Percentiles rank a stretch among this genome's conserved stretches.
Conservation (phyloP, 1,140 invertebrate species). For the Oryzaephilus surinamensis region DNA sequence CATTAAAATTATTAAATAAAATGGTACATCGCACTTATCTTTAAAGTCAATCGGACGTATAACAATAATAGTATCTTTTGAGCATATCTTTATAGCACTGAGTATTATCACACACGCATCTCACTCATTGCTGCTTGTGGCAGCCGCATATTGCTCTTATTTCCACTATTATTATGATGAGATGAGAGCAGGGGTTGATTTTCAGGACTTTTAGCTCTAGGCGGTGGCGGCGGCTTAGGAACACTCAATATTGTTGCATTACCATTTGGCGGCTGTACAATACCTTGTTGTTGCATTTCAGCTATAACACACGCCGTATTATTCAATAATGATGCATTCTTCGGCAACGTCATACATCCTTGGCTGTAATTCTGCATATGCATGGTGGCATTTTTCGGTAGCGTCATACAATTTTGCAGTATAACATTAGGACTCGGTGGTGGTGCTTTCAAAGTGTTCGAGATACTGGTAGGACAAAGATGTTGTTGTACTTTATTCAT, state of each 20-base stretch:
- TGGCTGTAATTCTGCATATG: slow-evolving; percentile 34
- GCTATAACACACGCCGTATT: slow-evolving; percentile 43
- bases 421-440: slow-evolving; percentile 49
- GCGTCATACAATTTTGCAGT: slow-evolving; percentile 49
- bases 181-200: slow-evolving; percentile 43
- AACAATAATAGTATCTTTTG: not conserved
- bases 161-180: slow-evolving; percentile 17
- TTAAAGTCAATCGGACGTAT: not conserved
- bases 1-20: too few species aligned
- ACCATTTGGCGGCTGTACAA: slow-evolving; percentile 43
- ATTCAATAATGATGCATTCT: slow-evolving; percentile 45
- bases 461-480: slow-evolving; percentile 48
- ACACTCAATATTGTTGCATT: slow-evolving; percentile 40
- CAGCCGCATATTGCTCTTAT: slow-evolving; percentile 41
- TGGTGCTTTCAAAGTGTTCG: slow-evolving; percentile 43
- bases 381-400: slow-evolving; percentile 43
- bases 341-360: slow-evolving; percentile 47
- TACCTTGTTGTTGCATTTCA: slow-evolving; percentile 44
- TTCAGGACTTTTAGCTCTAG: slow-evolving; percentile 45
- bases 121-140: slow-evolving; percentile 68
- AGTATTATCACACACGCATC: slow-evolving; percentile 69
- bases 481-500: slow-evolving; percentile 41
- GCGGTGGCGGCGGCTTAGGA: slow-evolving; percentile 46
- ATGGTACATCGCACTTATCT: slow-evolving; percentile 2
- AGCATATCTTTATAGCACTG: slow-evolving; percentile 11